Evolutionary conservation across 2,888 invertebrate species (phyloP).

Genomic region (Hipparchia sbordonii): DNA sequence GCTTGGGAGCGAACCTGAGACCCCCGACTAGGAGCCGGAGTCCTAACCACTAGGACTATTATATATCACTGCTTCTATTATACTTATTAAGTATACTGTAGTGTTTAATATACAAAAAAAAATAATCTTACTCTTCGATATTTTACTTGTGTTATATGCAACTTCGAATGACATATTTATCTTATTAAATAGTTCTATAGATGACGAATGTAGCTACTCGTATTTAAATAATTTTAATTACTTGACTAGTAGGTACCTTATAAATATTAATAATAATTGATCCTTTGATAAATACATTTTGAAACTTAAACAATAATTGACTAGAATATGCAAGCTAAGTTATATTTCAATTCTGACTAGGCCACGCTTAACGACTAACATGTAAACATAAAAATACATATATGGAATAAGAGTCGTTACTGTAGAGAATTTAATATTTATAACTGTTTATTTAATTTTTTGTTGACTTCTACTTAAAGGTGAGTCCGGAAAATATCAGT

Average conservation of each 20-base stretch:
- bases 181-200: conserved; percentile 26
- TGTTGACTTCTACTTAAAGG: background rate
- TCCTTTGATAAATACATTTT: conserved; percentile 36
- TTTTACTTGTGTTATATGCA: background rate
- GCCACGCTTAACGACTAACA: conserved; percentile 45
- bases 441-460: background rate
- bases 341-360: conserved; percentile 58
- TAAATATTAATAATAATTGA: conserved; percentile 33
- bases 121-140: background rate
- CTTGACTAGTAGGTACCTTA: conserved; percentile 14
- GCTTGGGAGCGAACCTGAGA: too few species aligned
- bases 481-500: background rate
- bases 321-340: conserved; percentile 65
- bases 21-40: too few species aligned
- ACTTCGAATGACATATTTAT: conserved; percentile 1
- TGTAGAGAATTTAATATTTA: background rate
- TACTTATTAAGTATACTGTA: too few species aligned
- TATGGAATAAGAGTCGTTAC: background rate
- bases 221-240: conserved; percentile 17
- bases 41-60: too few species aligned
- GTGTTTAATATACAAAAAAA: too few species aligned
- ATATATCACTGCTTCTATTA: too few species aligned
- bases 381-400: conserved; percentile 15
- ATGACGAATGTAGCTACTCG: conserved; percentile 17
- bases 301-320: conserved; percentile 63